Conservation (phyloP, 2,797 vertebrate genomes). For the Amniataba percoides region DNA sequence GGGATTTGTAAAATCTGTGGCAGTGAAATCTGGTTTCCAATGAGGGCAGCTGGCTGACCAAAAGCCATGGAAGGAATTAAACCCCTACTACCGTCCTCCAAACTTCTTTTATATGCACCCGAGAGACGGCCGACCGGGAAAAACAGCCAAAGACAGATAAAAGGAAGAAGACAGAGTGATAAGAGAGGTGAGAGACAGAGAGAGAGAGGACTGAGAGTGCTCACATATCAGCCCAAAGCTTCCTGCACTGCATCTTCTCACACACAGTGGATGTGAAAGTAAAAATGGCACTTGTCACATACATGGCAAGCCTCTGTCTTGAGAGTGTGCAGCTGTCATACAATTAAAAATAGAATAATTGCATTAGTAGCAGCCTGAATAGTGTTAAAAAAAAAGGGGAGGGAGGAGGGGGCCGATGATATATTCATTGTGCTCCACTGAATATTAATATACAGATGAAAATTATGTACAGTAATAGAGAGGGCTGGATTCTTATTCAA, state of each 20-base stretch:
- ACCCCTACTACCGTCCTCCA: slow-evolving; percentile 13
- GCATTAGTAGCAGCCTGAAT: slow-evolving; percentile 41
- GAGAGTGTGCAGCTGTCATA: background rate
- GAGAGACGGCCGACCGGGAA: background rate
- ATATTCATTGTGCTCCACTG: slow-evolving; percentile 20
- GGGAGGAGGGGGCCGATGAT: background rate
- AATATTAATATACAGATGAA: slow-evolving; percentile 43
- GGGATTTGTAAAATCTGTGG: slow-evolving; percentile 62
- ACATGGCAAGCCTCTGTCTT: background rate
- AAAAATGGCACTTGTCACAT: slow-evolving; percentile 15
- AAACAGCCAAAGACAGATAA: slow-evolving; percentile 19
- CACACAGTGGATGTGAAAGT: slow-evolving; percentile 1
- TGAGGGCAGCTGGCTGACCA: slow-evolving; percentile 27
- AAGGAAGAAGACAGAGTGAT: slow-evolving; percentile 9
- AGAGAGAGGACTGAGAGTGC: background rate
- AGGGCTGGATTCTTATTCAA: background rate
- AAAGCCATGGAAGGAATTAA: slow-evolving; percentile 47
- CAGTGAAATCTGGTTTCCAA: slow-evolving; percentile 50
- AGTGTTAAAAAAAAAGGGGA: background rate
- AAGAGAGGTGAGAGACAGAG: background rate
- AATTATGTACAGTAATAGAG: slow-evolving; percentile 28
- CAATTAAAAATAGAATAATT: slow-evolving; percentile 30
- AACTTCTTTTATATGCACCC: slow-evolving; percentile 22
- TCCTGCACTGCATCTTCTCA: background rate
- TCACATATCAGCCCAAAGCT: background rate